These are phyloP conservation scores for Eublepharis macularius DNA, from an alignment of 2,113 vertebrate species.

Conservation along the genomic window DNA sequence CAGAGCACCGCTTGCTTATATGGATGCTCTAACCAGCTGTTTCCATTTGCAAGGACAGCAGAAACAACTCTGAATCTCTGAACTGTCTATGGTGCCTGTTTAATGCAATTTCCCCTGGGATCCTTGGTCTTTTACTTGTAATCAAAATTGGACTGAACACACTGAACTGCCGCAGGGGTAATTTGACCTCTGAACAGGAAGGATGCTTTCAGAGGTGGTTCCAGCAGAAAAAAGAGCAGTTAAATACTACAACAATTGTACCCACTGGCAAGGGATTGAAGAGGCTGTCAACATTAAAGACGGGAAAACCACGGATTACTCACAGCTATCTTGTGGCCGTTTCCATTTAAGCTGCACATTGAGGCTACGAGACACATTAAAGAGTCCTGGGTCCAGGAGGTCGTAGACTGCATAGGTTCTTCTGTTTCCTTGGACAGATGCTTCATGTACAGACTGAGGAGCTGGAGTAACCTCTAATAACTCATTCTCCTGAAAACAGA, in stretches of 20 bases:
- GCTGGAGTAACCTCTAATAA: constrained; percentile 87
- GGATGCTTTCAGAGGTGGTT: background rate
- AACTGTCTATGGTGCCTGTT: background rate
- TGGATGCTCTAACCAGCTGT: background rate
- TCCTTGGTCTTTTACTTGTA: background rate
- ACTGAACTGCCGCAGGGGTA: background rate
- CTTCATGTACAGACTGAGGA: constrained; percentile 76
- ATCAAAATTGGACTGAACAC: background rate
- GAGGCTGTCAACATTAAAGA: background rate
- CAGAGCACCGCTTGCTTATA: background rate
- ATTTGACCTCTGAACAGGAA: background rate
- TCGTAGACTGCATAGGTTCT: constrained; percentile 91
- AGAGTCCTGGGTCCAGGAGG: constrained; percentile 79
- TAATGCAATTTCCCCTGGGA: background rate
- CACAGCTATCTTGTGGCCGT: constrained; percentile 78
- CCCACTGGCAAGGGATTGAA: background rate
- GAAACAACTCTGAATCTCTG: background rate
- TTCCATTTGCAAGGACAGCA: background rate
- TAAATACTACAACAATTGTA: background rate
- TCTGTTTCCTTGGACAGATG: constrained; percentile 84
- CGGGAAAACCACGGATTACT: constrained; percentile 33
- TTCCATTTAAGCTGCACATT: constrained; percentile 93
- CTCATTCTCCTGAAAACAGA: constrained; percentile 80
- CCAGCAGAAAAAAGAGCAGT: too few relatives aligned
- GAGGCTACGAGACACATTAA: constrained; percentile 85